Evolutionary conservation across 2,797 vertebrate genomes (phyloP).

Genomic region (Molossus alvarezi): DNA sequence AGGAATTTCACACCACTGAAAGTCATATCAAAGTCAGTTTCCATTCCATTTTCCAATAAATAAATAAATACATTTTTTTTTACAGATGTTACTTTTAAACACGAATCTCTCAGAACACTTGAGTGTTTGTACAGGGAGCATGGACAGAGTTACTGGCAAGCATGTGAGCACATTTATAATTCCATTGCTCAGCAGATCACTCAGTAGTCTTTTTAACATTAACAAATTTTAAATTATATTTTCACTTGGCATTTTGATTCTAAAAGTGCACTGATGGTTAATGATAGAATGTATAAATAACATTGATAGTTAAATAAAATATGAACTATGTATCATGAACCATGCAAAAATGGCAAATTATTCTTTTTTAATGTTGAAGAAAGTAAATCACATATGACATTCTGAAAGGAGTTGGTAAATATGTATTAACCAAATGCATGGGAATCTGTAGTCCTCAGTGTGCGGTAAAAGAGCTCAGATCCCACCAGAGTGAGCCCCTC

Average conservation of each 20-base stretch:
- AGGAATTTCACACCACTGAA: background rate
- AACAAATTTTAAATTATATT: background rate
- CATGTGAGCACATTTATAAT: background rate
- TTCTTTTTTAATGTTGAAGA: background rate
- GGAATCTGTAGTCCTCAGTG: background rate
- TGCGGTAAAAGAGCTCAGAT: background rate
- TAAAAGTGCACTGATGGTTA: background rate
- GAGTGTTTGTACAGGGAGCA: background rate
- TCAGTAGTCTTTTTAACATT: background rate
- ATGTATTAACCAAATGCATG: background rate
- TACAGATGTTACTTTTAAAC: background rate
- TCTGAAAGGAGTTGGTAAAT: background rate
- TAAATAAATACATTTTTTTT: background rate
- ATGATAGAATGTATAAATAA: background rate
- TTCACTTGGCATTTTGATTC: background rate
- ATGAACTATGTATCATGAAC: background rate
- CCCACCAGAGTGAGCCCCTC: background rate
- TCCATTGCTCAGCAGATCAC: background rate
- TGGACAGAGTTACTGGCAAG: background rate
- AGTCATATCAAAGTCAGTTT: background rate
- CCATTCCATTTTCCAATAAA: background rate
- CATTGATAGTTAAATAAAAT: background rate
- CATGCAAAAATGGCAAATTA: background rate
- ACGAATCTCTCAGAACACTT: background rate
- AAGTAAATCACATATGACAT: background rate